Evolutionary conservation across 2,888 invertebrate species (phyloP).

Genomic region (Caenorhabditis angaria): DNA sequence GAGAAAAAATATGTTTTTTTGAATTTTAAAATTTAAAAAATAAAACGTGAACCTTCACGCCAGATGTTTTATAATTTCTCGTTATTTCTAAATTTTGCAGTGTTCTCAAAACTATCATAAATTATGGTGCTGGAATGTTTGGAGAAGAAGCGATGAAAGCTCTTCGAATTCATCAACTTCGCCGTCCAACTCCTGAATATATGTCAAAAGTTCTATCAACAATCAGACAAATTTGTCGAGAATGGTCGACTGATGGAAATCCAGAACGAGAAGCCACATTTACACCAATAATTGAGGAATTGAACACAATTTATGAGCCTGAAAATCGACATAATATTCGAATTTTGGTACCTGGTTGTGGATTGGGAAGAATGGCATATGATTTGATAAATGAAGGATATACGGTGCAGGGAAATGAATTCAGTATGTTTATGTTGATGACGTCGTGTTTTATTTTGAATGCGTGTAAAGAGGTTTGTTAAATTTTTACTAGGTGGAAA

Average conservation of each 20-base stretch:
- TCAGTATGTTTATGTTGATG: conserved; percentile 95
- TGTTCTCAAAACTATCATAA: conserved; percentile 38
- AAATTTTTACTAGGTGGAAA: too few species aligned
- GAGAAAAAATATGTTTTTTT: conserved; percentile 7
- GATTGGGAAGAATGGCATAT: conserved; percentile 87
- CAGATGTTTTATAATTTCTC: not conserved
- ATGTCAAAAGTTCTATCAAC: conserved; percentile 89
- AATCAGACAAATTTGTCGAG: conserved; percentile 92
- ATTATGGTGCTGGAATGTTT: conserved; percentile 30
- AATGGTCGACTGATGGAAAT: conserved; percentile 83
- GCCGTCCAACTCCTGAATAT: conserved; percentile 73
- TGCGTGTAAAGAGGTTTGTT: conserved; percentile 76
- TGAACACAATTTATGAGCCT: conserved; percentile 79
- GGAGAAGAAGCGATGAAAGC: conserved; percentile 41
- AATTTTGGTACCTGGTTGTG: conserved; percentile 94
- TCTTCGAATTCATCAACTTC: conserved; percentile 40
- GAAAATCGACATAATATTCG: conserved; percentile 76
- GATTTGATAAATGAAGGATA: conserved; percentile 90
- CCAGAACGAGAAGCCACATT: conserved; percentile 78
- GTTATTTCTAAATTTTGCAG: conserved; percentile 16
- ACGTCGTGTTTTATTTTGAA: conserved; percentile 95
- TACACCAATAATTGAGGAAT: conserved; percentile 86
- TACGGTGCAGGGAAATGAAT: conserved; percentile 95
- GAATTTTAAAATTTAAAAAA: not conserved
- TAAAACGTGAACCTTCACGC: not conserved